Evolutionary conservation across 64 coral and sea anemone species (phyloP).

Genomic region (Pocillopora verrucosa): DNA sequence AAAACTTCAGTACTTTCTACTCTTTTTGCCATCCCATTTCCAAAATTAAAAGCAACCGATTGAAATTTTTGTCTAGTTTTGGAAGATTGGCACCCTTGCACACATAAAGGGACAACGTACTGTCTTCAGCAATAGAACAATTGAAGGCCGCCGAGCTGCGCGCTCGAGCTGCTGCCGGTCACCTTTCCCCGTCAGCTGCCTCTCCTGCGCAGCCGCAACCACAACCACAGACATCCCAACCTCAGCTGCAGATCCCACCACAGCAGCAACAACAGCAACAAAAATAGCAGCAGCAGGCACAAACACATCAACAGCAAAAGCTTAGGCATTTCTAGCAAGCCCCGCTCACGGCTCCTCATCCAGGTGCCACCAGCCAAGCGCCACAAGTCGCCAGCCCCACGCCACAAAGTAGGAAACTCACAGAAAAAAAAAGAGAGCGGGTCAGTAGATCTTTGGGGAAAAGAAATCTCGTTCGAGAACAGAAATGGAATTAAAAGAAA

Average conservation of each 20-base stretch:
- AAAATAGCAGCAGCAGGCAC: no score
- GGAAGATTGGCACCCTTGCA: no score
- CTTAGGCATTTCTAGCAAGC: not conserved
- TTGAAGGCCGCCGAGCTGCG: constrained; percentile 83
- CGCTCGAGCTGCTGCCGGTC: constrained; percentile 70
- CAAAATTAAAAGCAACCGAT: no score
- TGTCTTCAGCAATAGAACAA: no score
- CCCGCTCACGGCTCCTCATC: not conserved
- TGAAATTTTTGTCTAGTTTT: no score
- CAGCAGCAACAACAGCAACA: constrained; percentile 17
- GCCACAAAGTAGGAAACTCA: not conserved
- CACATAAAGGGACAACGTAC: no score
- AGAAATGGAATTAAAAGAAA: no score
- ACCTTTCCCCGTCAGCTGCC: constrained; percentile 46
- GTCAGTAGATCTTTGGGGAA: no score
- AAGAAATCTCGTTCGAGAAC: no score
- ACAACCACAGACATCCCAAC: constrained; percentile 44
- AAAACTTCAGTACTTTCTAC: no score
- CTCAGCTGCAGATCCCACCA: constrained; percentile 35
- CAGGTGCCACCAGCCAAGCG: not conserved
- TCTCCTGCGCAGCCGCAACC: constrained; percentile 58
- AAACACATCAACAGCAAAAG: constrained; percentile 20
- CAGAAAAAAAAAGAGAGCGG: not conserved
- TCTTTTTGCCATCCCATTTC: no score
- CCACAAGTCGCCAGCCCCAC: constrained; percentile 15